A percentile compares a stretch with the other conserved stretches of the same genome.
Conservation (phyloP, 2,888 invertebrate genomes). For the Luperina nickerlii region DNA sequence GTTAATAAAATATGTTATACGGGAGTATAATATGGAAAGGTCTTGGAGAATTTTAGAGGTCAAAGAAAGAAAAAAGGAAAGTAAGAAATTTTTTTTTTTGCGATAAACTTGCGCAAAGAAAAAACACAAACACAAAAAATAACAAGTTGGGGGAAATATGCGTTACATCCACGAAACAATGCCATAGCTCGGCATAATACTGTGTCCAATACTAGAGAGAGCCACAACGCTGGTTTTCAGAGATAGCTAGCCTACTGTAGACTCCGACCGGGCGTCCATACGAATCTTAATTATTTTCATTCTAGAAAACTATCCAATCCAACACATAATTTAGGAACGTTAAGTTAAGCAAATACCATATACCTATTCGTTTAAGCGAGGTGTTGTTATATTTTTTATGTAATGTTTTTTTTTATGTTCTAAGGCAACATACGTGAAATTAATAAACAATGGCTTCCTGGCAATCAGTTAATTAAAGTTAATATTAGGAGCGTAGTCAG, state of each 20-base stretch:
- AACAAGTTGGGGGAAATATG: too few species aligned
- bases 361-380: background rate
- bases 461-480: constrained; percentile 17
- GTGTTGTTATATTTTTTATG: too few species aligned
- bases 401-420: background rate
- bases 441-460: constrained; percentile 20
- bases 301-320: background rate
- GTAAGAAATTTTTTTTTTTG: too few species aligned
- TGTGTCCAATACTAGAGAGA: too few species aligned
- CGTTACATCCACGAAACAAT: too few species aligned
- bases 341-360: background rate
- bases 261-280: background rate
- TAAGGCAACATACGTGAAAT: background rate
- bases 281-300: background rate
- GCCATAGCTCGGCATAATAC: too few species aligned
- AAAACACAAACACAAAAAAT: too few species aligned
- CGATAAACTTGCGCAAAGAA: too few species aligned
- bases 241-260: too few species aligned
- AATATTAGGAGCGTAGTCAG: constrained; percentile 9
- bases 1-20: background rate
- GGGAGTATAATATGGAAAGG: background rate
- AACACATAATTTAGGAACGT: background rate
- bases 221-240: too few species aligned
- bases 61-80: background rate
- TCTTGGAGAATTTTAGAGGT: background rate